Base-by-base conservation (phyloP, 2,797 vertebrate genomes). In the Mus minutoides region DNA sequence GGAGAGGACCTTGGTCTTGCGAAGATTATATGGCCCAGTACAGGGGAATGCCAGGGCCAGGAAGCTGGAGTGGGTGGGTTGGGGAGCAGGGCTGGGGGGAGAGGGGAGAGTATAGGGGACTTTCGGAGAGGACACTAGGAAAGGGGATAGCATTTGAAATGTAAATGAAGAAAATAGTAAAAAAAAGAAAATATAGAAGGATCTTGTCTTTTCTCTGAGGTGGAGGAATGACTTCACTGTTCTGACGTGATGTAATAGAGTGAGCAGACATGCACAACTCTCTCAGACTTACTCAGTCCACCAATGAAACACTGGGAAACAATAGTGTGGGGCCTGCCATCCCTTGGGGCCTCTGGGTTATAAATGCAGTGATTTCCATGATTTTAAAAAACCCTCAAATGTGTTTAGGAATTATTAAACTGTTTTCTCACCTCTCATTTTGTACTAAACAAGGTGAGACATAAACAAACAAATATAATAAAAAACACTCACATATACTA, bases 401-500 rank as follows among this genome's bases (percentile, higher is more conserved):
- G 86, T 22, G 26, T 90, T 96, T 96, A 91, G 76, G 79, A 78
- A 58, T 75, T 88, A 92, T 62, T 52, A 92, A 97, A 60, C 19
- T 93, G 90, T 91, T 96, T 96, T 94, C 43, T 13, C 56, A 95
- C 52, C 52, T 90, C 54, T 24, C 24, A 80, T 86, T 92, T 93
- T 75, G 73, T 80, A 92, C 34, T 24, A 0, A 94, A 92, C 6
- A 86, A 94, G 88, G 90, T 84, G 92, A 97, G 34, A 93, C 4
- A 90, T 82, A 97, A 97, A 87, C 86, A 96, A 96, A 83, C 88
- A 92, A 90, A 89, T 69, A 73, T 16, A 95, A 75, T 88, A 73
- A 88, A 91, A 91, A 95, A 37, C 26, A 79, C 69, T 95, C 16
- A 73, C 19, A 24, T 12, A 62, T 75, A 58, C 67, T 77, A 91